Evolutionary conservation across 2,888 invertebrate species (phyloP).

Genomic region (Marronus borbonicus): DNA sequence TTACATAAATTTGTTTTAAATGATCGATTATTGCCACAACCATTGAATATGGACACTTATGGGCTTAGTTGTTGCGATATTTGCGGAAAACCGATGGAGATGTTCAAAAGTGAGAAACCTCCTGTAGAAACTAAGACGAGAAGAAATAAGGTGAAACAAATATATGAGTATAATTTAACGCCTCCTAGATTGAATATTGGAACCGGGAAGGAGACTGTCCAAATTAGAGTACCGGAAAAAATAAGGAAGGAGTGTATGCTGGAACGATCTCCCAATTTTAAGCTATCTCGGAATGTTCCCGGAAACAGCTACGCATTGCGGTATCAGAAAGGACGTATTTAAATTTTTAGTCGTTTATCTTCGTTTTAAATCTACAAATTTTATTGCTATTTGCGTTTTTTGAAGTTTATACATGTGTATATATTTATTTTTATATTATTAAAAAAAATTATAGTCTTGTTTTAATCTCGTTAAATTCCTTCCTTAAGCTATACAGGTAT

Average conservation of each 20-base stretch:
- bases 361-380: not conserved
- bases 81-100: constrained; percentile 70
- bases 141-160: constrained; percentile 30
- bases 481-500: too few species aligned
- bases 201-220: constrained; percentile 46
- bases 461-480: too few species aligned
- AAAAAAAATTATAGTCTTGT: too few species aligned
- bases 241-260: constrained; percentile 43
- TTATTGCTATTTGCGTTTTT: constrained; percentile 3
- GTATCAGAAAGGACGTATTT: constrained; percentile 47
- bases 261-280: constrained; percentile 14
- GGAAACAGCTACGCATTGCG: constrained; percentile 50
- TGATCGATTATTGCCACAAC: constrained; percentile 74
- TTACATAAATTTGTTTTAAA: constrained; percentile 74
- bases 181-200: constrained; percentile 48
- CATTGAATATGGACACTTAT: constrained; percentile 70
- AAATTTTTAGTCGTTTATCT: not conserved
- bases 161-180: constrained; percentile 46
- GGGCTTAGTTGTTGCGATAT: constrained; percentile 72
- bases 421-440: not conserved
- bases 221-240: constrained; percentile 47
- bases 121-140: constrained; percentile 35
- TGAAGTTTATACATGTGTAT: not conserved
- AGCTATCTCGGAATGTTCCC: constrained; percentile 15
- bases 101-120: constrained; percentile 13